A percentile compares a stretch with the other conserved stretches of the same genome.
Evolutionary conservation across 1,140 invertebrate species (phyloP).

Genomic region (Drosophila trapezifrons): DNA sequence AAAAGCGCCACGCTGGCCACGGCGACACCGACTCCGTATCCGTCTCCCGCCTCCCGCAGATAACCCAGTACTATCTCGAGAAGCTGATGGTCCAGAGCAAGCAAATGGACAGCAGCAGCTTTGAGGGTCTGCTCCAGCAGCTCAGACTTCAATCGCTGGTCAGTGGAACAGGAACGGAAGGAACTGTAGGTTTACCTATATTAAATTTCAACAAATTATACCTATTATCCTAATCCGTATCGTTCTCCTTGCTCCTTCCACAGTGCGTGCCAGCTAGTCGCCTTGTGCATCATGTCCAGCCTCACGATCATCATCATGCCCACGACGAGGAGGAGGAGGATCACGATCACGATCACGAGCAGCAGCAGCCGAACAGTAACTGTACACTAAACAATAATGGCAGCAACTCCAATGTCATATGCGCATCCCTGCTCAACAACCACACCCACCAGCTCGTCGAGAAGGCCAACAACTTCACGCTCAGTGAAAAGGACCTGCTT

Average conservation of each 20-base stretch:
- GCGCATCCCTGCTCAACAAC: constrained; percentile 35
- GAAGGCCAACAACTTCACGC: constrained; percentile 42
- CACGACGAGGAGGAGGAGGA: constrained; percentile 28
- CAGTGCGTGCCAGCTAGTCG: constrained; percentile 58
- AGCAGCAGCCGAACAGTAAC: constrained; percentile 33
- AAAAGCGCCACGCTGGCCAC: constrained; percentile 74
- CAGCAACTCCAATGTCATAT: constrained; percentile 28
- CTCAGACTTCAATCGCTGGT: constrained; percentile 86
- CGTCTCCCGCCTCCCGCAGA: constrained; percentile 47
- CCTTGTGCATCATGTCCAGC: constrained; percentile 74
- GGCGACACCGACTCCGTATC: constrained; percentile 5
- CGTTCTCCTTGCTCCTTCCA: constrained; percentile 40
- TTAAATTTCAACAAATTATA: not conserved
- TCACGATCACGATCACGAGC: no score
- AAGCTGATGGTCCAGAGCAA: constrained; percentile 85
- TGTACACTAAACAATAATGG: constrained; percentile 40
- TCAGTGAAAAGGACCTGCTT: constrained; percentile 82
- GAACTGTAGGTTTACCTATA: constrained; percentile 83
- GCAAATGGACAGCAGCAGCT: constrained; percentile 69
- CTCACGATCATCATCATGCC: constrained; percentile 64
- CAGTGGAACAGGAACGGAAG: constrained; percentile 83
- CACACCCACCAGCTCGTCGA: constrained; percentile 5
- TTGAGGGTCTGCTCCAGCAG: constrained; percentile 87
- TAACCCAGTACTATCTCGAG: constrained; percentile 82
- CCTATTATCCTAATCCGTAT: not conserved